Conservation (phyloP, 2,888 invertebrate species). For the Trachelus troglodyta region DNA sequence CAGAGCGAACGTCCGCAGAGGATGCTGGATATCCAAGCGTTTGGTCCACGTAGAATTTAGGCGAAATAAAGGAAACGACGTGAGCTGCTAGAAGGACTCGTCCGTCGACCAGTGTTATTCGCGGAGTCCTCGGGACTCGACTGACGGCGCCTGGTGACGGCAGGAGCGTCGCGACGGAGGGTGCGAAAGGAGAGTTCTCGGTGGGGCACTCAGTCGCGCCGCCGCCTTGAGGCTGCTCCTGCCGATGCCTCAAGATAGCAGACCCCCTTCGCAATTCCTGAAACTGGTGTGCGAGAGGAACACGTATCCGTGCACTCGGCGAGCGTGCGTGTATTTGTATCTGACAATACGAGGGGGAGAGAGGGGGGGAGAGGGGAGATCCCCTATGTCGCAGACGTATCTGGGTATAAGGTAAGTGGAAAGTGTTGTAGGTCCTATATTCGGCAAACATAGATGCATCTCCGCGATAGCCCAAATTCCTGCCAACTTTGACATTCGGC, state of each 20-base stretch:
- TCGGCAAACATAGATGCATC: constrained; percentile 39
- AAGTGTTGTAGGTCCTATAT: constrained; percentile 50
- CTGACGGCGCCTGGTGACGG: constrained; percentile 35
- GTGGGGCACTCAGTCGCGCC: constrained; percentile 41
- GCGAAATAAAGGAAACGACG: not conserved
- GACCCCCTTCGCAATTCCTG: constrained; percentile 27
- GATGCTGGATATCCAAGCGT: not conserved
- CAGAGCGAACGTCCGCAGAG: not conserved
- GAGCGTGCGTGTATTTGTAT: no score
- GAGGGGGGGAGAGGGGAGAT: constrained; percentile 1
- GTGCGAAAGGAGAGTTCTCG: constrained; percentile 34
- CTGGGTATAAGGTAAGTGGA: constrained; percentile 47
- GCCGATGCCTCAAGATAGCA: constrained; percentile 25
- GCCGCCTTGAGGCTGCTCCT: constrained; percentile 46
- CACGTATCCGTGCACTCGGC: no score
- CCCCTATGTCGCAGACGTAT: not conserved
- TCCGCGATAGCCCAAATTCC: constrained; percentile 28
- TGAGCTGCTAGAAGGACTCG: not conserved
- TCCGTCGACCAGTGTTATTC: constrained; percentile 39
- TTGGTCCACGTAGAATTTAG: no score
- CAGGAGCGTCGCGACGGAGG: constrained; percentile 35
- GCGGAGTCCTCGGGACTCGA: constrained; percentile 52
- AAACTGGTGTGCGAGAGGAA: constrained; percentile 9
- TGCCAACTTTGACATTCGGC: not conserved
- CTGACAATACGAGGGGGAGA: constrained; percentile 21